Base-by-base conservation (phyloP, 2,797 vertebrate genomes). In the Trichosurus vulpecula region DNA sequence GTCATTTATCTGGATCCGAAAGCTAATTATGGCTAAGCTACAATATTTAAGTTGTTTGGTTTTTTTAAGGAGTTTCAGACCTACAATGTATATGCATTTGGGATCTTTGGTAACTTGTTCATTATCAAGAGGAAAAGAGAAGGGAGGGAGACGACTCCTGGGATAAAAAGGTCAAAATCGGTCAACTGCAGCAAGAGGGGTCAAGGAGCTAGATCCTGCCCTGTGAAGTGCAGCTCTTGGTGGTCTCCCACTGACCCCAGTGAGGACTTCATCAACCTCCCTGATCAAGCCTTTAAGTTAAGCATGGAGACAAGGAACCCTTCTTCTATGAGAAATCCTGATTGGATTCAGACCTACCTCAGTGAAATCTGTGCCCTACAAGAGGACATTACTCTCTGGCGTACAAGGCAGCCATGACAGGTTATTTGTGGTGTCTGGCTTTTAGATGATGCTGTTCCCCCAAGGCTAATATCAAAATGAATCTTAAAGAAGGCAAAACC, bases 311-410 rank as follows among this genome's bases (percentile, higher is more conserved):
- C 30, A 61, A 52, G 55, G 25, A 66, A 53, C 25, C 51, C 56
- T 61, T 53, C n/a, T n/a, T 54, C 31, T 29, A 56, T 35, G 47
- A 9, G 27, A 51, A 47, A 92, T n/a, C 16, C 61, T 54, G 19
- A 3, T 53, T 87, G 30, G 53, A 52, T 96, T 96, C 94, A 95
- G 54, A 96, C 5, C 29, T 93, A 57, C 30, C 9, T 95, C 96
- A 95, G 91, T 54, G 52, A 27, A 52, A 54, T 81, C 61, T 54
- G 25, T 53, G n/a, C 12, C 35, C 92, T 93, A 31, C 25, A 87
- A 74, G 35, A 81, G 2, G 52, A 13, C 55, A 47, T 52, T 55
- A 41, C 56, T 35, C 47, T 61, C 56, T 52, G 30, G 19, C n/a
- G 47, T 51, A 29, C 41, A 57, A 10, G 54, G 30, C n/a, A 66